Evolutionary conservation across 2,888 invertebrate genomes (phyloP), one percentile per base, ranked within the genome.

Genomic region (Lochmaea capreae): DNA sequence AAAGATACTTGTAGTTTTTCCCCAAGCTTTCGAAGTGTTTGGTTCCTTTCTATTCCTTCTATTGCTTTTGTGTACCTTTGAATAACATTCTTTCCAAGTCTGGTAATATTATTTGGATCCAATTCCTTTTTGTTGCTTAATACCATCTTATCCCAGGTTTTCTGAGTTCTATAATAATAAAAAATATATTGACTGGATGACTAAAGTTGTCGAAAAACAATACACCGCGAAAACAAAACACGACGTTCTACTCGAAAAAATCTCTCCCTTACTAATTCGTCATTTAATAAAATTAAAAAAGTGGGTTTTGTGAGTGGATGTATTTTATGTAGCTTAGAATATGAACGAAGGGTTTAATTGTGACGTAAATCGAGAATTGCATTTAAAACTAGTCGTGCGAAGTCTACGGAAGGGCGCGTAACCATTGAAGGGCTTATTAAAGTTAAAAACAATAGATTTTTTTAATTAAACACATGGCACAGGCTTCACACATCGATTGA

Each of bases 401-500:
- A 80, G 81, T 83, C 83, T 83, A 83, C 82, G 79, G 82, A 81
- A 77, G 82, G 82, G 84, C 84, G 84, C 84, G 84, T 85, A 83
- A 83, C 81, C 83, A 84, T 76, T 80, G 82, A 83, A 85, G 85
- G 85, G 86, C 86, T 87, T 86, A 87, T 86, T 87, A 87, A 86
- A 86, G 85, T 86, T 85, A 86, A 86, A 86, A 86, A 86, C 86
- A 87, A 87, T 86, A 85, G 86, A 85, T 86, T 87, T 87, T n/a
- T 87, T 87, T 86, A 87, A 87, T 87, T 87, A 86, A 87, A 87
- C 86, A 86, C 84, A 84, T 82, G 84, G 84, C 84, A 82, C 83
- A 84, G 84, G 85, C 85, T 86, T 86, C 86, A 86, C 86, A 86
- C 86, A 87, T 87, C 86, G 86, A 86, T 86, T 86, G 65, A 71